Evolutionary conservation across 2,113 vertebrate species (phyloP).

Genomic region (Glareola pratincola): DNA sequence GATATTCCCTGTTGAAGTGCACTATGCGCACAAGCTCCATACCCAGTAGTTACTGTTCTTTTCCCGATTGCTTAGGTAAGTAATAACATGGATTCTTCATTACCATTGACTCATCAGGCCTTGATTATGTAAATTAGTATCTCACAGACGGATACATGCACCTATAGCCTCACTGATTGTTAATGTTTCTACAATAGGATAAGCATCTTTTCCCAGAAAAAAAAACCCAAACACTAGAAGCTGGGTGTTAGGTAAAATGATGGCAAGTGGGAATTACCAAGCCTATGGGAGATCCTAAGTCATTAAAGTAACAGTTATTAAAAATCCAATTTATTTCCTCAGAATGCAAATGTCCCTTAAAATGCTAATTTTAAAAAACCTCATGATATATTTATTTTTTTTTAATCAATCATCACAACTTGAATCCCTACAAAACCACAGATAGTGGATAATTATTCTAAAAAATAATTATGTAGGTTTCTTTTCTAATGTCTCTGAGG

Average conservation of each 20-base stretch:
- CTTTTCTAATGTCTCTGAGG: background rate
- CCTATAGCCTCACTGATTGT: background rate
- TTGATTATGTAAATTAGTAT: background rate
- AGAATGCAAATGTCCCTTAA: background rate
- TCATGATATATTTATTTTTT: background rate
- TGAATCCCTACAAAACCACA: background rate
- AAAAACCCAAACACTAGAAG: background rate
- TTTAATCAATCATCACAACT: background rate
- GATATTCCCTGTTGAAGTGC: background rate
- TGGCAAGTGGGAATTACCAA: background rate
- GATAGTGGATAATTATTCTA: background rate
- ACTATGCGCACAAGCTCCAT: background rate
- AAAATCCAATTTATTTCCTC: background rate
- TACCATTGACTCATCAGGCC: background rate
- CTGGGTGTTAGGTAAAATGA: background rate
- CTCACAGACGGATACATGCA: background rate
- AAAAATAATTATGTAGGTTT: background rate
- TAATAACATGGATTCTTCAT: background rate
- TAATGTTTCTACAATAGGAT: background rate
- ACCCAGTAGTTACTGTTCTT: fast-evolving
- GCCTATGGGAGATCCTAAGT: background rate
- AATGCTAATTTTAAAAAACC: background rate
- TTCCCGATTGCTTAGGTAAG: background rate
- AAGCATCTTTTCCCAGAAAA: background rate
- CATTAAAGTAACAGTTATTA: background rate